Conservation (phyloP, 2,113 vertebrate species). For the Xiphorhynchus elegans region DNA sequence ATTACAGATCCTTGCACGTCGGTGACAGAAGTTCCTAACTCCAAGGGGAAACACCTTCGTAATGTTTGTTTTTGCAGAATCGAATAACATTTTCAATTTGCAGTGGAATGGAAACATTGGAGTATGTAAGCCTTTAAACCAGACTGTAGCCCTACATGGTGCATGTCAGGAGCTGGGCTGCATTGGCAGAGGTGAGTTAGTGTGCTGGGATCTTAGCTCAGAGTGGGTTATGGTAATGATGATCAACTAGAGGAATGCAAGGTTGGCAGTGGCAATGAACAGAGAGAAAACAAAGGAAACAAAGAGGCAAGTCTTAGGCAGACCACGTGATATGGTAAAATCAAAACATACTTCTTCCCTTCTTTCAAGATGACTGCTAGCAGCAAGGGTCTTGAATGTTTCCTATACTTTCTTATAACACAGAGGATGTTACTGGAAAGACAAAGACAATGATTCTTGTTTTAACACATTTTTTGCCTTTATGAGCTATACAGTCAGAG, state of each 20-base stretch:
- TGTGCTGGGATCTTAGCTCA: background rate
- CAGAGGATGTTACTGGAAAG: background rate
- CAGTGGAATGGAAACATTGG: background rate
- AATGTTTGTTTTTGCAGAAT: constrained; percentile 6
- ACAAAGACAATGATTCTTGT: rapidly evolving
- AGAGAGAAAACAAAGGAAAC: background rate
- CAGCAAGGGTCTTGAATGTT: background rate
- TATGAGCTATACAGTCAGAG: background rate
- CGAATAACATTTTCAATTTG: background rate
- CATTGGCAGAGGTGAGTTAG: background rate
- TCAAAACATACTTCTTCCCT: background rate
- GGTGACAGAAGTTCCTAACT: background rate
- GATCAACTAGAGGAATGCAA: background rate
- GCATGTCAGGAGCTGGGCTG: background rate
- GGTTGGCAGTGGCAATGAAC: rapidly evolving
- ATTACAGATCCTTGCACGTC: background rate
- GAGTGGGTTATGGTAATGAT: background rate
- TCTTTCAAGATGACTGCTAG: background rate
- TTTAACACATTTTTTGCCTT: background rate
- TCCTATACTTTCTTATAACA: background rate
- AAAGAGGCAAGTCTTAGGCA: background rate
- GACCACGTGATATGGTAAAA: background rate
- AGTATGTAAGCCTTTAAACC: background rate
- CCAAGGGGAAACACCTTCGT: constrained; percentile 1
- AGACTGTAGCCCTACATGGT: background rate